These are phyloP conservation scores for Linnaemya vulpina DNA, from an alignment of 2,888 invertebrate genomes.

Conservation along the genomic window DNA sequence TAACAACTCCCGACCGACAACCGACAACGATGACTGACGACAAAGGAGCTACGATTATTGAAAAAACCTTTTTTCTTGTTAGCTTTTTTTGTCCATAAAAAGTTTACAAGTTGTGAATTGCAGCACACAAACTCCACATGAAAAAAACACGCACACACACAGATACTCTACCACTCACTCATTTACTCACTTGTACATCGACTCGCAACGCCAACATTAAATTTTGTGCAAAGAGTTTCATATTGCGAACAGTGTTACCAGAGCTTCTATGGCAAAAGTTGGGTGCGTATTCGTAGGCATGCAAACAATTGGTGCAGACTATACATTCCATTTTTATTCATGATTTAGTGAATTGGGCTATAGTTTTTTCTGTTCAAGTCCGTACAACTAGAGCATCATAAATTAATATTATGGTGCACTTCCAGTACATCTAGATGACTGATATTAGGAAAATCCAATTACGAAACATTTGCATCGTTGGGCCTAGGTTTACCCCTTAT, in stretches of 20 bases:
- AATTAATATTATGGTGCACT: too few species aligned
- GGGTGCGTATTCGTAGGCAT: neutral
- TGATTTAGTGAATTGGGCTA: too few species aligned
- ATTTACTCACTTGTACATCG: conserved; percentile 20
- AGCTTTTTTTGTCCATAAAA: conserved; percentile 52
- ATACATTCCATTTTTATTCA: too few species aligned
- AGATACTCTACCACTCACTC: conserved; percentile 4
- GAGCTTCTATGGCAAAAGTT: neutral
- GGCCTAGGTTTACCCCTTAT: too few species aligned
- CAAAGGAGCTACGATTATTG: conserved; percentile 71
- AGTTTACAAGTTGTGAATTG: conserved; percentile 59
- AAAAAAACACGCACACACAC: conserved; percentile 3
- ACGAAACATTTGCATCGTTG: too few species aligned
- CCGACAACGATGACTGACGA: conserved; percentile 69
- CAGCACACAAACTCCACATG: conserved; percentile 66
- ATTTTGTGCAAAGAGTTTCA: conserved; percentile 55
- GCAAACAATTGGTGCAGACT: too few species aligned
- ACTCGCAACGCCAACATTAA: conserved; percentile 17
- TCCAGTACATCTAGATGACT: too few species aligned
- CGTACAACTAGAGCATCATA: too few species aligned
- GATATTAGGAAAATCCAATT: too few species aligned
- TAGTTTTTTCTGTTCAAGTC: too few species aligned
- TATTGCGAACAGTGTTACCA: neutral
- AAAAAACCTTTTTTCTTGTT: conserved; percentile 58
- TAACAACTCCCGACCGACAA: conserved; percentile 64